phyloP scores from a whole-genome alignment of 2,113 vertebrate genomes.

The Tragelaphus buxtoni region DNA sequence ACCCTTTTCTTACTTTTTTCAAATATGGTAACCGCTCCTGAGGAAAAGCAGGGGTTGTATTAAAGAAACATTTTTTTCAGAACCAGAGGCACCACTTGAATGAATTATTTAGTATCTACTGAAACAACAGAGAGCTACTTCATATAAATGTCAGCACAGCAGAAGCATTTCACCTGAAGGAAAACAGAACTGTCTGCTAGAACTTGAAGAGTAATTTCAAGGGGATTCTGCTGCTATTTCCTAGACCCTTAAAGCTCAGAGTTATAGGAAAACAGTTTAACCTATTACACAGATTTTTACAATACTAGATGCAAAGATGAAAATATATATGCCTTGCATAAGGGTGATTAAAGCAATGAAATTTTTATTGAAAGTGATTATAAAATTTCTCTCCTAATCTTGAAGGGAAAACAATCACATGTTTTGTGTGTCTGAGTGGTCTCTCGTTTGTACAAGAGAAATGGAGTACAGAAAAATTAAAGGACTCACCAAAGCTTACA shows the following conservation, averaged over 20 bases:
- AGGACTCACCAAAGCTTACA: not conserved
- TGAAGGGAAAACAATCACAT: not conserved
- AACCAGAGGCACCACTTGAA: not conserved
- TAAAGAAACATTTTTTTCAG: not conserved
- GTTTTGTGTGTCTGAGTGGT: not conserved
- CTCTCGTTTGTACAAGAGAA: not conserved
- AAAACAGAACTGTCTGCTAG: not conserved
- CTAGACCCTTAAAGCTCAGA: not conserved
- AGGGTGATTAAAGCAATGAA: not conserved
- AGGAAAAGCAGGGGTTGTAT: not conserved
- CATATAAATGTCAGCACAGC: not conserved
- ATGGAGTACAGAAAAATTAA: not conserved
- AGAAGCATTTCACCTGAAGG: not conserved
- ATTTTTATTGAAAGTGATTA: not conserved
- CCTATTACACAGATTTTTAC: not conserved
- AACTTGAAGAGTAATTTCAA: not conserved
- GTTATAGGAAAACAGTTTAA: not conserved
- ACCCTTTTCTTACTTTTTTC: not conserved
- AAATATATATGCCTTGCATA: not conserved
- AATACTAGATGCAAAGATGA: not conserved
- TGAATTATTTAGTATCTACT: constrained; percentile 9
- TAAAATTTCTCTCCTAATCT: not conserved
- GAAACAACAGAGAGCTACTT: not conserved
- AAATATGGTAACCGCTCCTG: not conserved
- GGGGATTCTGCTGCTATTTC: not conserved